Evolutionary conservation across 2,888 invertebrate genomes (phyloP), one percentile per base, ranked within the genome.

Genomic region (Achlya flavicornis): DNA sequence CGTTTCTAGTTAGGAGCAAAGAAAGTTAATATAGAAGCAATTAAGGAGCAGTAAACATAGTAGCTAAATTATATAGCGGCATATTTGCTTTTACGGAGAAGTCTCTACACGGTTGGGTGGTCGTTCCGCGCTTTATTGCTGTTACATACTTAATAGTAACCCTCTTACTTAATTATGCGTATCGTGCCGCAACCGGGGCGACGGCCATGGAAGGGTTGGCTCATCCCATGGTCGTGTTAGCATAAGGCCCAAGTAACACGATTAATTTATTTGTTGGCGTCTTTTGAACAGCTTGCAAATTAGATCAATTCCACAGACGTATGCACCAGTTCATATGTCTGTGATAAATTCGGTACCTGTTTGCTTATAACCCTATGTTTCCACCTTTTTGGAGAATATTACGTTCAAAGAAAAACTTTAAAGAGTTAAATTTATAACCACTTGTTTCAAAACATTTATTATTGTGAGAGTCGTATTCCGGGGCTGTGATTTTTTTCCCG

Each of bases 101-200:
- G 79, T 78, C 80, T 82, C 81, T 79, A 69, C 77, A 80, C 79
- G 85, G 78, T 79, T 72, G 85, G 83, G 77, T 77, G 81, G 84
- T 77, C 77, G 84, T 84, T 83, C 76, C 76, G 69, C 79, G 81
- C 84, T 88, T 88, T 90, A 91, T 91, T 88, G 87, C 89, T 89
- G 85, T 87, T 91, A 90, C 90, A 91, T 91, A 87, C 89, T 90
- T 91, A 89, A 91, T 90, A 88, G 85, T 87, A 87, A 86, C 88
- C 89, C 90, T 88, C 82, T 89, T 91, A 88, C 86, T 92, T 92
- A 92, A 92, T 92, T 92, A 92, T 91, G 88, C 88, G 89, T 83
- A 87, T 83, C 85, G 85, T 81, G 81, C 86, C 80, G 76, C 82
- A 80, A 75, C 80, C 76, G 74, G 78, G 77, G 76, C 78, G 76